phyloP scores from a whole-genome alignment of 2,888 invertebrate genomes.

The Deladenus siricidicola region DNA sequence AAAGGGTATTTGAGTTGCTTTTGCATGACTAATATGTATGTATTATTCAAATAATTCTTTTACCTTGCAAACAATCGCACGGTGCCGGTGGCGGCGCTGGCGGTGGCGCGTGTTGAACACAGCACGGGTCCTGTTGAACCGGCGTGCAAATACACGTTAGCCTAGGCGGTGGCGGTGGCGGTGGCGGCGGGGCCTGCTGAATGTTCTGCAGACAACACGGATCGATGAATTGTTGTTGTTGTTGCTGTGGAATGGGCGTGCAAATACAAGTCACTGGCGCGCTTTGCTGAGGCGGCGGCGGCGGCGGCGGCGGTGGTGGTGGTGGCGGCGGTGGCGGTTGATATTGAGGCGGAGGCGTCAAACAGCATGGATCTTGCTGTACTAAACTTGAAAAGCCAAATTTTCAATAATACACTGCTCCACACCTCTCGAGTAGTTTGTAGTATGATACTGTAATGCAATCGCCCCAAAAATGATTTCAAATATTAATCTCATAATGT shows the following conservation, averaged over 20 bases:
- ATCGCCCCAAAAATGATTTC: too few relatives aligned
- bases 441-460: too few relatives aligned
- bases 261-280: background rate
- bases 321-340: background rate
- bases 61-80: background rate
- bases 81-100: background rate
- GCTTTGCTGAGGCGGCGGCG: background rate
- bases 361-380: slow-evolving; percentile 2
- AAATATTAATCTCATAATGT: too few relatives aligned
- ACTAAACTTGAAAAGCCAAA: background rate
- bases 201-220: background rate
- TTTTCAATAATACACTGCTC: background rate
- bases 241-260: background rate
- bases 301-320: background rate
- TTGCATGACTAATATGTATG: background rate
- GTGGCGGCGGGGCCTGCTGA: background rate
- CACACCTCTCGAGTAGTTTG: too few relatives aligned
- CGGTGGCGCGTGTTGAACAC: background rate
- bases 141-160: background rate
- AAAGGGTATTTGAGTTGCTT: too few relatives aligned
- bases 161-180: background rate
- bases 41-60: background rate
- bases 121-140: background rate
- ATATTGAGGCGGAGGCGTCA: background rate
- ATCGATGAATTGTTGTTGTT: background rate